Evolutionary conservation across 2,797 vertebrate genomes (phyloP).

Genomic region (Myotis planiceps): DNA sequence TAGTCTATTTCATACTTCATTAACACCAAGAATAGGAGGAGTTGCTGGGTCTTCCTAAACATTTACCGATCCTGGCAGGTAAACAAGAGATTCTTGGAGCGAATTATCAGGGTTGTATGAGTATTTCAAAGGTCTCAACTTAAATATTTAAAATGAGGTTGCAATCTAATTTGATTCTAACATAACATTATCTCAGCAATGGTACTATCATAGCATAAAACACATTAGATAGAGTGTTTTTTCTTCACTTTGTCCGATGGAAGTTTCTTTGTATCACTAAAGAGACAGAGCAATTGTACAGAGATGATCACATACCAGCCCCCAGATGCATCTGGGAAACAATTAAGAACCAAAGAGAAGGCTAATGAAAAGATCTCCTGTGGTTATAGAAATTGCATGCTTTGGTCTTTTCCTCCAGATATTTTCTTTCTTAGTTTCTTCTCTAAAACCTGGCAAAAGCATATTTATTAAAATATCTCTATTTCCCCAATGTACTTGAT

Average conservation of each 20-base stretch:
- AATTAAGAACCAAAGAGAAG: conserved; percentile 70
- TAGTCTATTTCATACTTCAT: conserved; percentile 57
- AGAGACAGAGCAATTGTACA: conserved; percentile 76
- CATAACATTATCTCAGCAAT: conserved; percentile 38
- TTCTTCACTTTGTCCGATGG: conserved; percentile 61
- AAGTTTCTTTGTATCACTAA: conserved; percentile 73
- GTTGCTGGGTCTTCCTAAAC: neutral
- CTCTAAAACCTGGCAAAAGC: neutral
- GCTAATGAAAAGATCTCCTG: conserved; percentile 75
- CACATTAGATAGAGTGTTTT: conserved; percentile 24
- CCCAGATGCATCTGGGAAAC: conserved; percentile 66
- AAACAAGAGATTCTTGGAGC: conserved; percentile 6
- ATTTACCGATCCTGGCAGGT: conserved; percentile 16
- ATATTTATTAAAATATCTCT: conserved; percentile 40
- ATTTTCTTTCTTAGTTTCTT: conserved; percentile 48
- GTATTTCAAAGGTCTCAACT: conserved; percentile 36
- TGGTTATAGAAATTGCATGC: conserved; percentile 62
- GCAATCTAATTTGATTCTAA: conserved; percentile 46
- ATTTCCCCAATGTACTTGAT: conserved; percentile 19
- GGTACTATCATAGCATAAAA: conserved; percentile 44
- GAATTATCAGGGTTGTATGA: neutral
- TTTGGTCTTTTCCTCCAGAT: conserved; percentile 67
- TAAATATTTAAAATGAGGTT: neutral
- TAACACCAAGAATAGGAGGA: neutral
- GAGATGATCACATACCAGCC: conserved; percentile 50